Evolutionary conservation across 2,113 vertebrate species (phyloP), one percentile per base, ranked within the genome.

Genomic region (Tonatia bakeri): DNA sequence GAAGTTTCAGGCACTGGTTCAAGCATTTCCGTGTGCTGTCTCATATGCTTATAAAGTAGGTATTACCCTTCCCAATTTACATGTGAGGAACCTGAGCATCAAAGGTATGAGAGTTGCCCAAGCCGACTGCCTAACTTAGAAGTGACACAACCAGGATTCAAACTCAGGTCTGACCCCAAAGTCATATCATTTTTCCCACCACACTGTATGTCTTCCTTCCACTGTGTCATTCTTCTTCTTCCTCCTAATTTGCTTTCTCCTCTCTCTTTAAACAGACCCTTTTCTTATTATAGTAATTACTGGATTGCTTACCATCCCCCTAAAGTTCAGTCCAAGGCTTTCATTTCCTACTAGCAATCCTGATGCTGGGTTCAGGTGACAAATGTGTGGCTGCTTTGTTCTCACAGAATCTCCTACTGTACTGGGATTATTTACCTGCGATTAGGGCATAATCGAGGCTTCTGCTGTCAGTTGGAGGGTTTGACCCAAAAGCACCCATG

Each of bases 351-450:
- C 56, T 69, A 88, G 84, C 67, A 75, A 77, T 28, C 13, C 4
- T 83, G 73, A 87, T 2, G 1, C 31, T 26, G 11, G 47, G 33
- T 85, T 75, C 91, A 14, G 31, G 40, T 81, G 28, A 82, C 64
- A 94, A 64, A 81, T 43, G 56, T 12, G 2, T 45, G 61, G 16
- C 47, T 82, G 69, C 86, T 95, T 70, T 88, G 67, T 83, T 86
- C 82, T 67, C 84, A 76, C 19, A 52, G 67, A 94, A 90, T 79
- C 81, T 64, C 75, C 83, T 56, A 24, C 64, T 52, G 65, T 20
- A 47, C 52, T 75, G 85, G 61, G 81, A 92, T 94, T 82, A 96
- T 72, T 90, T 87, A 88, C 87, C 86, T 59, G 76, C 70, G 89
- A n/a, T 89, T 90, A 87, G 64, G 64, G 50, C 70, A 75, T 87